phyloP scores from a whole-genome alignment of 1,140 invertebrate species.

The Polypedilum vanderplanki region DNA sequence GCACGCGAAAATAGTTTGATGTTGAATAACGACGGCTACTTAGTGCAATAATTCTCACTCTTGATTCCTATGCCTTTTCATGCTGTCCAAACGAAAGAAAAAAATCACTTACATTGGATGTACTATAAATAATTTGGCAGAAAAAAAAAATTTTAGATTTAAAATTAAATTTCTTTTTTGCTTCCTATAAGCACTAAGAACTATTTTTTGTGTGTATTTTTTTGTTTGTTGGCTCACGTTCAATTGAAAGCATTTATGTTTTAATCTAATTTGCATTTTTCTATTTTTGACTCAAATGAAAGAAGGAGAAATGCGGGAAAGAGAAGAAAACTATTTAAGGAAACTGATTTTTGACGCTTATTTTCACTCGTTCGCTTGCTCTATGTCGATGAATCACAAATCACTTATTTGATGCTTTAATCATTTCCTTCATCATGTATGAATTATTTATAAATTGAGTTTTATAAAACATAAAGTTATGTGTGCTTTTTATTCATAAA shows the following conservation, averaged over 20 bases:
- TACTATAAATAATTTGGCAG: conserved; percentile 15
- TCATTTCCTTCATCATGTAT: not conserved
- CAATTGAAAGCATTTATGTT: conserved; percentile 19
- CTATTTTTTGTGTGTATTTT: not conserved
- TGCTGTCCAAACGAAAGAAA: not conserved
- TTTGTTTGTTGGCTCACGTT: conserved; percentile 10
- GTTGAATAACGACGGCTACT: not conserved
- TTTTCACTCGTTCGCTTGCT: not conserved
- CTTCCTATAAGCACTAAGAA: conserved; percentile 18
- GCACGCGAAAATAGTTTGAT: conserved; percentile 16
- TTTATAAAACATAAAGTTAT: too few relatives aligned
- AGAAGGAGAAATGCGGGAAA: not conserved
- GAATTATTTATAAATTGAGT: conserved; percentile 4
- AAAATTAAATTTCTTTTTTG: not conserved
- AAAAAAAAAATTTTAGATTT: not conserved
- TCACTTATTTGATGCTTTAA: too few relatives aligned
- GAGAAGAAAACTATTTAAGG: conserved; percentile 12
- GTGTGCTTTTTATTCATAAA: too few relatives aligned
- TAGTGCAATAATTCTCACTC: conserved; percentile 11
- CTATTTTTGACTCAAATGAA: not conserved
- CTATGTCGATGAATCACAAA: not conserved
- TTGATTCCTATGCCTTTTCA: not conserved
- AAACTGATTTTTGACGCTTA: not conserved
- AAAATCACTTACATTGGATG: not conserved
- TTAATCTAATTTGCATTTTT: not conserved